Conservation (phyloP, 2,888 invertebrate species). For the Plagodis pulveraria region DNA sequence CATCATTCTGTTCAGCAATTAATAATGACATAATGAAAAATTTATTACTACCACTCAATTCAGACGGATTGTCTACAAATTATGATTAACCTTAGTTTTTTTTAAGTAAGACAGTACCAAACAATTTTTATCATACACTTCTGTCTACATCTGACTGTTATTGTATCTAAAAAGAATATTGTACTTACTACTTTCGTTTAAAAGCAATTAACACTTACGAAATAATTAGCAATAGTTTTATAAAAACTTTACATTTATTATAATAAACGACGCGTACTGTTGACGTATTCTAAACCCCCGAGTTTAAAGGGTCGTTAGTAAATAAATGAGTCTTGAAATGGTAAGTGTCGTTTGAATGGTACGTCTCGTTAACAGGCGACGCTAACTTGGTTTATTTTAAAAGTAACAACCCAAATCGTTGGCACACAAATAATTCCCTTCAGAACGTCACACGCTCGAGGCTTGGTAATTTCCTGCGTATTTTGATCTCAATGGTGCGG, state of each 20-base stretch:
- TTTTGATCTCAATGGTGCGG: constrained; percentile 84
- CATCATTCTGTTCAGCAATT: constrained; percentile 33
- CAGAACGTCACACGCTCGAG: constrained; percentile 62
- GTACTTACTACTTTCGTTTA: not conserved
- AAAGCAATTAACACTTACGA: not conserved
- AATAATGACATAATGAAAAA: constrained; percentile 38
- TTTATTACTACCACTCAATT: constrained; percentile 26
- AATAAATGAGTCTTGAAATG: constrained; percentile 44
- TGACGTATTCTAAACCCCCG: constrained; percentile 19
- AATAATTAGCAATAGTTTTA: not conserved
- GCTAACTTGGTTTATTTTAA: constrained; percentile 78
- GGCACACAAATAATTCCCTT: constrained; percentile 78
- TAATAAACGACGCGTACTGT: constrained; percentile 8
- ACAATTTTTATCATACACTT: no score
- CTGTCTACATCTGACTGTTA: no score
- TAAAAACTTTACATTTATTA: not conserved
- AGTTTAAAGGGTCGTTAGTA: constrained; percentile 36
- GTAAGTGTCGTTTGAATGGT: constrained; percentile 56
- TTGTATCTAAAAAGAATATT: no score
- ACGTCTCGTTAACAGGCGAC: constrained; percentile 70
- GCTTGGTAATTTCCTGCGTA: constrained; percentile 82
- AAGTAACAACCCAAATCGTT: constrained; percentile 77
- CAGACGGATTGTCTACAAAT: constrained; percentile 15
- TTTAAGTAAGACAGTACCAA: not conserved
- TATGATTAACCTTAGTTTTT: not conserved